phyloP scores from a whole-genome alignment of 2,888 invertebrate genomes.

The Mylabris sibirica region DNA sequence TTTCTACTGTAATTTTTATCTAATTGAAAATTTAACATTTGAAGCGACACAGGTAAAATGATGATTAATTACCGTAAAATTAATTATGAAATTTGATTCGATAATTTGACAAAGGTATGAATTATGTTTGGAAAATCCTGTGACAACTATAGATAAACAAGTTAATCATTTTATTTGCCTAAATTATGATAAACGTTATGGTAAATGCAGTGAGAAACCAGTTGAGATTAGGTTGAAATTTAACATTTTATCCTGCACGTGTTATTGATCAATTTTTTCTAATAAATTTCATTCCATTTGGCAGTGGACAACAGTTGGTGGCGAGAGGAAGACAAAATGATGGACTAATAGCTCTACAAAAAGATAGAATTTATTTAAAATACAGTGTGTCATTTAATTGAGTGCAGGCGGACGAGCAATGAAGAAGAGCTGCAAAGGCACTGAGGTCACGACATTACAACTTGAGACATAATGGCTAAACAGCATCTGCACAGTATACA shows the following conservation, averaged over 20 bases:
- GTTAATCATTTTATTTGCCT: neutral
- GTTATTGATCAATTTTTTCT: neutral
- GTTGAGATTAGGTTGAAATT: neutral
- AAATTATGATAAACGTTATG: neutral
- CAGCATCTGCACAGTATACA: constrained; percentile 36
- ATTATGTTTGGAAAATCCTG: neutral
- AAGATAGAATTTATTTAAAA: neutral
- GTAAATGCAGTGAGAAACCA: neutral
- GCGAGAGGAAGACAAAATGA: neutral
- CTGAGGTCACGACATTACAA: constrained; percentile 6
- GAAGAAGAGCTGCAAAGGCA: constrained; percentile 7
- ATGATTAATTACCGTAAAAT: neutral
- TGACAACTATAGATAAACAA: constrained; percentile 1
- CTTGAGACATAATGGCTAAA: constrained; percentile 26
- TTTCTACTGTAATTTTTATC: neutral
- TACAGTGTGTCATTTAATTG: constrained; percentile 4
- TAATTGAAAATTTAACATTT: neutral
- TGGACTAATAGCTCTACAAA: neutral
- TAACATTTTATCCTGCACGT: neutral
- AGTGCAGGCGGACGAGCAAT: constrained; percentile 9
- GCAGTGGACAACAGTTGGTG: neutral
- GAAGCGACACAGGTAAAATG: neutral
- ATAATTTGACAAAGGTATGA: neutral
- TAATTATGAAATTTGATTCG: neutral
- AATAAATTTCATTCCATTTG: neutral